Conservation (phyloP, 1,140 invertebrate species). For the Drosophila subobscura region DNA sequence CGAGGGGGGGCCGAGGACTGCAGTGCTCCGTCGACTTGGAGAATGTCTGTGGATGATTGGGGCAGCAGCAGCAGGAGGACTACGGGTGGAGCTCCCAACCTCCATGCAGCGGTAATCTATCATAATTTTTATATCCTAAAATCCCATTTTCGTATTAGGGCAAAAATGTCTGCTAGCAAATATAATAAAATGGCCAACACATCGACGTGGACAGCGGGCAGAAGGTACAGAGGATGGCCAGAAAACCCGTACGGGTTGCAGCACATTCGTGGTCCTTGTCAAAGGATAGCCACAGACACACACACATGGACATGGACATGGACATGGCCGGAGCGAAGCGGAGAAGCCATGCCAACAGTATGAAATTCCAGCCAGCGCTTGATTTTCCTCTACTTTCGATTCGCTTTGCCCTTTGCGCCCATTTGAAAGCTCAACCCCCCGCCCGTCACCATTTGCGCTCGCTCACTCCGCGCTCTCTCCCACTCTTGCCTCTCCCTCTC, state of each 20-base stretch:
- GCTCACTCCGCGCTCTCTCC: background rate
- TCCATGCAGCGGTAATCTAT: slow-evolving; percentile 77
- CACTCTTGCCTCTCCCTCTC: background rate
- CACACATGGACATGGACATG: background rate
- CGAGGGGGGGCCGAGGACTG: background rate
- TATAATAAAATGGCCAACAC: slow-evolving; percentile 80
- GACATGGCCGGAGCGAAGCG: slow-evolving; percentile 6
- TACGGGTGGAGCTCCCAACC: slow-evolving; percentile 8
- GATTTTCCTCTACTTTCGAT: slow-evolving; percentile 66
- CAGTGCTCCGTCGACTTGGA: slow-evolving; percentile 3
- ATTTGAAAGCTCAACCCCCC: slow-evolving; percentile 20
- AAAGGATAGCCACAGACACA: slow-evolving; percentile 72
- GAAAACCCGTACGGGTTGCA: slow-evolving; percentile 21
- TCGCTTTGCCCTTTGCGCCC: slow-evolving; percentile 48
- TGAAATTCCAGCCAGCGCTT: slow-evolving; percentile 77
- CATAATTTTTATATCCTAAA: slow-evolving; percentile 84
- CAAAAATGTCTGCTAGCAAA: slow-evolving; percentile 82
- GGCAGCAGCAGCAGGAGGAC: slow-evolving; percentile 3
- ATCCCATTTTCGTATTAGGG: slow-evolving; percentile 83
- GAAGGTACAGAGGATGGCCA: slow-evolving; percentile 17
- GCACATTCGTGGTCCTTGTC: slow-evolving; percentile 74
- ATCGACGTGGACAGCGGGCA: slow-evolving; percentile 53
- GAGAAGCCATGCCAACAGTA: slow-evolving; percentile 63
- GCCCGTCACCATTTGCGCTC: too few species aligned
- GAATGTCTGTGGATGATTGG: slow-evolving; percentile 10